phyloP scores from a whole-genome alignment of 2,888 invertebrate species.

The Periphyllus acericola region DNA sequence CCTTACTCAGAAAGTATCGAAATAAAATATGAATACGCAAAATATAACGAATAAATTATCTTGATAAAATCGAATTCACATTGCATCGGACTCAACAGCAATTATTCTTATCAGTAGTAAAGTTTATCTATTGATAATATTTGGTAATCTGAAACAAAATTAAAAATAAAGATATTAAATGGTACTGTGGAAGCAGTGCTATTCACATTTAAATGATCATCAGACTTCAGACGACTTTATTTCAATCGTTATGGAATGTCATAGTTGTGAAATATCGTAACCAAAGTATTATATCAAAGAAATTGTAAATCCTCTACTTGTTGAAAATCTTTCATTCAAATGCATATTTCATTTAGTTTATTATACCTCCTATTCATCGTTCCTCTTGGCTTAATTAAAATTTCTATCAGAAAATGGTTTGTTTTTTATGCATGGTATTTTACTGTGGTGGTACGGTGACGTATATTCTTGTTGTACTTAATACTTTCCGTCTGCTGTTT shows the following conservation, averaged over 20 bases:
- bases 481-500: not conserved
- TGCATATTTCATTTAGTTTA: not conserved
- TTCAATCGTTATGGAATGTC: too few relatives aligned
- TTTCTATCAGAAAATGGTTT: not conserved
- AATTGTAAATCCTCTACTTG: not conserved
- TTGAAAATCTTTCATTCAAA: not conserved
- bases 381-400: not conserved
- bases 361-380: not conserved
- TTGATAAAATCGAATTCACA: not conserved
- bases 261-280: too few relatives aligned
- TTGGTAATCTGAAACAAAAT: too few relatives aligned
- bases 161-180: not conserved
- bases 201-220: too few relatives aligned
- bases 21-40: not conserved
- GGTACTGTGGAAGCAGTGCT: too few relatives aligned
- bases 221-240: not conserved
- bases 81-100: not conserved
- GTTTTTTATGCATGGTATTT: not conserved
- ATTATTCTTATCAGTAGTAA: too few relatives aligned
- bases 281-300: not conserved
- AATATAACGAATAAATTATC: not conserved
- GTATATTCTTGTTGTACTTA: not conserved
- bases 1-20: not conserved
- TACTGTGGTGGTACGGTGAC: not conserved
- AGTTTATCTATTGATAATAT: too few relatives aligned